Base-by-base conservation (phyloP, 2,888 invertebrate species). In the Athetis lepigone region DNA sequence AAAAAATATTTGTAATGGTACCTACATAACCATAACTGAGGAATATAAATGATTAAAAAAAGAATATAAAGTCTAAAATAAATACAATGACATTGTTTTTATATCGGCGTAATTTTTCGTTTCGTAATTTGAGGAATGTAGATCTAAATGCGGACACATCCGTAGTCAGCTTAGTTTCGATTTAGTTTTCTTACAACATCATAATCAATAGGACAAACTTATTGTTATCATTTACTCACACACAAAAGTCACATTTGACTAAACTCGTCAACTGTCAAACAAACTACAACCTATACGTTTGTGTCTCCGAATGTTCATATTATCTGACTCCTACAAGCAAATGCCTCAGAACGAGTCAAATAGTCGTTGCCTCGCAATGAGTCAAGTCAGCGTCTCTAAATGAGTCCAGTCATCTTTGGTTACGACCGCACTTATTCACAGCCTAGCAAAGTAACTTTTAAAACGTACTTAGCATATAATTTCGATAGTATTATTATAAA, bases 341-440 rank as follows among this genome's bases (percentile, higher is more conserved):
- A 11, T 29, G 29, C 29, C 29, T 68, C 23, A 5, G 16, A 37
- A 29, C 6, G 18, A 68, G 27, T 37, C 23, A 1, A 57, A 25
- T 16, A 19, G n/a, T 21, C 0, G 27, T 1, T n/a, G 27, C 27
- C 18, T 63, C 42, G 8, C 36, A 27, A 43, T 23, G 2, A 67
- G n/a, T 21, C 16, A 9, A 18, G 11, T 7, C 33, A 33, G 33
- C 13, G 36, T 19, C 29, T 68, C 23, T 5, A 19, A 37, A 29
- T 8, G n/a, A 68, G 27, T 37, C 27, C 2, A 57, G 3, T 5
- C n/a, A 19, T 45, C n/a, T 37, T 58, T 58, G 9, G 43, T 45
- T 59, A 23, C 4, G 2, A 59, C 23, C n/a, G 29, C 33, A 59
- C 13, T 58, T 21, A 25, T 45, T 64, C 63, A 64, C 60, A 69